Percentiles rank a stretch among this genome's conserved stretches.
phyloP scores from a whole-genome alignment of 1,140 invertebrate species.

The Lutraria rhynchaena region DNA sequence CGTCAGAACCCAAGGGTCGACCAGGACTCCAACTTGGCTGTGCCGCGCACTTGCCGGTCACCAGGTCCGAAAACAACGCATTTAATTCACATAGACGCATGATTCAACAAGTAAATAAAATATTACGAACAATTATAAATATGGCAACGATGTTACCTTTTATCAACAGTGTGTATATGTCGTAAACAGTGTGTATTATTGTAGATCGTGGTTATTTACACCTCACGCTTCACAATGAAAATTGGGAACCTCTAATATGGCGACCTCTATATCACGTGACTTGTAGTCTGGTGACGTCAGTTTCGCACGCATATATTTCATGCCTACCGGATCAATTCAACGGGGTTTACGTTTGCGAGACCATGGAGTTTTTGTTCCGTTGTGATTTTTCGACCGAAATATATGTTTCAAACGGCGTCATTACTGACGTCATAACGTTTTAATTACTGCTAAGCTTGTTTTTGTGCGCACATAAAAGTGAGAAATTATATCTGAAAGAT shows the following conservation, averaged over 20 bases:
- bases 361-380: conserved; percentile 7
- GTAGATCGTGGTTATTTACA: conserved; percentile 11
- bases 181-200: conserved; percentile 16
- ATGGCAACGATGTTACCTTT: neutral
- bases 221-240: conserved; percentile 46
- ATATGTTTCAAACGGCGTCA: neutral
- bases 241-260: conserved; percentile 57
- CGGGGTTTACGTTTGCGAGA: conserved; percentile 35
- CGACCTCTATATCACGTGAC: conserved; percentile 49
- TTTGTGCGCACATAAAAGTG: no score
- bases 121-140: neutral
- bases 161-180: conserved; percentile 6
- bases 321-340: conserved; percentile 10
- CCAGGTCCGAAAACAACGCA: conserved; percentile 7
- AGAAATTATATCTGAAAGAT: no score
- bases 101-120: neutral
- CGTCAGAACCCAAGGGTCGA: conserved; percentile 43
- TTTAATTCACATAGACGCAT: neutral
- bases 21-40: conserved; percentile 42
- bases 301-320: conserved; percentile 45
- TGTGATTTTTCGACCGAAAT: neutral
- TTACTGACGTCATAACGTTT: conserved; percentile 8
- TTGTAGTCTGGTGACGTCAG: conserved; percentile 36
- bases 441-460: no score
- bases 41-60: conserved; percentile 40